phyloP scores from a whole-genome alignment of 2,113 vertebrate genomes.

The Cavia porcellus region DNA sequence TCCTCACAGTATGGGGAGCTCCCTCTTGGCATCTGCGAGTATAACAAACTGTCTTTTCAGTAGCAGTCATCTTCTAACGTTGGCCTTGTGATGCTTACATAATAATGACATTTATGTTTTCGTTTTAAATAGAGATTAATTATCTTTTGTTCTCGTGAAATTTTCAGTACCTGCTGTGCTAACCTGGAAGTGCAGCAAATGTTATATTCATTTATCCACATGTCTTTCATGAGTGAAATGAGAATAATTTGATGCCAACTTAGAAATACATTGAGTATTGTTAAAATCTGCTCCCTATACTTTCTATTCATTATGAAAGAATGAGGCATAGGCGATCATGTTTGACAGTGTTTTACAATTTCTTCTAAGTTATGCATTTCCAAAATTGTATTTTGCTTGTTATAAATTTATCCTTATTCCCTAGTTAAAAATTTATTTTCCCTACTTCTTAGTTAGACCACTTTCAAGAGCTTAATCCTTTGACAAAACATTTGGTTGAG shows the following conservation, averaged over 20 bases:
- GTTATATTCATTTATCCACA: neutral
- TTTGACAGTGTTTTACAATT: constrained; percentile 52
- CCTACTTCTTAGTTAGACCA: constrained; percentile 63
- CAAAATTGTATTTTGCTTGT: constrained; percentile 4
- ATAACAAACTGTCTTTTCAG: neutral
- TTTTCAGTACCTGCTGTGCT: neutral
- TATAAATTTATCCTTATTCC: constrained; percentile 2
- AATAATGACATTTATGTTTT: neutral
- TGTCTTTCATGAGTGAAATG: neutral
- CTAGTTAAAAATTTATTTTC: constrained; percentile 35
- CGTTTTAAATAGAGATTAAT: neutral
- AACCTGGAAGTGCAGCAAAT: neutral
- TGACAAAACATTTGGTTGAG: constrained; percentile 72
- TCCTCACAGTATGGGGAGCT: accelerated
- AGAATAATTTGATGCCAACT: neutral
- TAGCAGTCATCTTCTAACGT: neutral
- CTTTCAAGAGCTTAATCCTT: constrained; percentile 60
- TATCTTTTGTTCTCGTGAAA: neutral
- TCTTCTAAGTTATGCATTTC: neutral
- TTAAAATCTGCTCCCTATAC: constrained; percentile 25
- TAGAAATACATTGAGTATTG: neutral
- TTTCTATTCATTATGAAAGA: constrained; percentile 65
- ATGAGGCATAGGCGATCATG: neutral
- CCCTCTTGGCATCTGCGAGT: neutral
- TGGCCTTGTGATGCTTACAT: neutral